phyloP scores from a whole-genome alignment of 2,797 vertebrate genomes.

The Podarcis lilfordi region DNA sequence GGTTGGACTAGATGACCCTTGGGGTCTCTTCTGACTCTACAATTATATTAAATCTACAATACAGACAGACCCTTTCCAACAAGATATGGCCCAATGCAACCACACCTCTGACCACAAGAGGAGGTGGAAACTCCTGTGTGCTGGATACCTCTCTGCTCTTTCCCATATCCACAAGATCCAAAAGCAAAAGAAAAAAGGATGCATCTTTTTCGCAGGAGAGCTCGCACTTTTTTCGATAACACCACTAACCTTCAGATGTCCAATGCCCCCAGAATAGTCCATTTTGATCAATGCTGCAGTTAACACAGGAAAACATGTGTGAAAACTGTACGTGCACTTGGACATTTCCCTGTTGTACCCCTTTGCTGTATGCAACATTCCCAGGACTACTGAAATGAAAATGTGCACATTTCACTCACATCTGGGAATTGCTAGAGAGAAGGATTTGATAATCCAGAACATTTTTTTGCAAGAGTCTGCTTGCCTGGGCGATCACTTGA shows the following conservation, averaged over 20 bases:
- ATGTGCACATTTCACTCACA: not conserved
- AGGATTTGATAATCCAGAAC: slow-evolving; percentile 15
- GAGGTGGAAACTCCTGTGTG: not conserved
- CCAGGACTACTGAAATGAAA: not conserved
- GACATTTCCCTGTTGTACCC: not conserved
- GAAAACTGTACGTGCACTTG: not conserved
- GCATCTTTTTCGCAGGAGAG: not conserved
- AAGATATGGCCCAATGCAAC: not conserved
- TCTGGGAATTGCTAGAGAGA: slow-evolving; percentile 12
- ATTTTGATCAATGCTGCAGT: not conserved
- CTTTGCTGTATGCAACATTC: too few species aligned
- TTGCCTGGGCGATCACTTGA: slow-evolving; percentile 49
- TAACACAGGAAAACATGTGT: not conserved
- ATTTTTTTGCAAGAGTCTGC: slow-evolving; percentile 58
- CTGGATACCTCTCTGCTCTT: too few species aligned
- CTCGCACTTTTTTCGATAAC: not conserved
- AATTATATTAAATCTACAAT: too few species aligned
- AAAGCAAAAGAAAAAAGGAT: rapidly evolving
- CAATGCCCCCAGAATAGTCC: not conserved
- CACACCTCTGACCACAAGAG: not conserved
- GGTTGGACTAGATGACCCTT: too few species aligned
- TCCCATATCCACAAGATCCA: rapidly evolving
- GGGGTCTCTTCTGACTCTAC: too few species aligned
- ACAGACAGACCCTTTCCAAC: rapidly evolving
- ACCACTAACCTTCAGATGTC: not conserved